Evolutionary conservation across 2,113 vertebrate genomes (phyloP), one percentile per base, ranked within the genome.

Genomic region (Ellobius talpinus): DNA sequence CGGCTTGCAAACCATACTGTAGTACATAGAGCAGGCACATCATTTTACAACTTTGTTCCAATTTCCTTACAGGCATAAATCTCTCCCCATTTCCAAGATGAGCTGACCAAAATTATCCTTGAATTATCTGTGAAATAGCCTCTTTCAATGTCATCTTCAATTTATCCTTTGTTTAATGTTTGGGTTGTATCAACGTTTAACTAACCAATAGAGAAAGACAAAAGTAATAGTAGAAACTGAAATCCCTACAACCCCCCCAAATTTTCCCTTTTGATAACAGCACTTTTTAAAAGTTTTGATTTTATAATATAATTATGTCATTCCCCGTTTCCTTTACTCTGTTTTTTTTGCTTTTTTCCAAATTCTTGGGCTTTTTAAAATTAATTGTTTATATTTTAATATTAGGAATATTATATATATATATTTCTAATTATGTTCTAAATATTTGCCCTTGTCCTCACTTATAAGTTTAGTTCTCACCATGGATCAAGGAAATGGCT

Each of bases 81-180:
- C 13, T 39, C 50, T 77, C 91, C 7, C 50, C 73, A 55, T 93
- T 77, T 89, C 39, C 70, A 86, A 94, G n/a, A 13, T 21, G 65
- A 47, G 73, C 16, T 47, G 81, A 14, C 85, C 14, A 47, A 87
- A 90, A 12, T 26, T 66, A 78, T 21, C 45, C 17, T 9, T 58
- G 73, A 31, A 31, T 73, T 11, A 36, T 82, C 17, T 13, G 1
- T 78, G 66, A 81, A 42, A 77, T 84, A 73, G 12, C 12, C 8
- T 84, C 26, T 72, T 55, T 87, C 73, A 93, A 87, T 31, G 81
- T 90, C 50, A 87, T 77, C 50, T 94, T 94, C 45, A 82, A 45
- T 61, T n/a, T n/a, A n/a, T 36, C 58, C 19, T 55, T 81, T 81
- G 50, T 58, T 58, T 55, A 81, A n/a, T 58, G 19, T 58, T 81